Conservation (phyloP, 2,113 vertebrate genomes). For the Rana temporaria region DNA sequence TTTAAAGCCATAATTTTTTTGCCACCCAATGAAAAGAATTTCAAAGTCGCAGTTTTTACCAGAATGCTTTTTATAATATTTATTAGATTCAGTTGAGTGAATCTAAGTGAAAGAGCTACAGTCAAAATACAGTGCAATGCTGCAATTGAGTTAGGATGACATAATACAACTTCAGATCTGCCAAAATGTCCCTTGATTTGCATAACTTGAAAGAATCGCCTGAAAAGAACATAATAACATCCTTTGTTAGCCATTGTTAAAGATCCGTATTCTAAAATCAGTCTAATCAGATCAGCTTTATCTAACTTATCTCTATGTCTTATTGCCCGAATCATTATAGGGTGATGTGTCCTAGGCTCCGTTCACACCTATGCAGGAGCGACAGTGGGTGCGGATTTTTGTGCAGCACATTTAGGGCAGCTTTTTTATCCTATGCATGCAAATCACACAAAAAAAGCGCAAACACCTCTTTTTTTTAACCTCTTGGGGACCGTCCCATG, state of each 20-base stretch:
- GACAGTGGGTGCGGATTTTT: too few species aligned
- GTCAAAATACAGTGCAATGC: conserved; percentile 65
- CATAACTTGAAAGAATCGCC: conserved; percentile 22
- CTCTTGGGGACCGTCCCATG: too few species aligned
- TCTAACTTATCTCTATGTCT: neutral
- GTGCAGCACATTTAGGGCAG: too few species aligned
- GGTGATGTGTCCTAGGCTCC: neutral
- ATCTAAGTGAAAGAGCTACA: conserved; percentile 61
- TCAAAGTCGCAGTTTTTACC: too few species aligned
- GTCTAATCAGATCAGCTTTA: conserved; percentile 30
- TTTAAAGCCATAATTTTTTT: too few species aligned
- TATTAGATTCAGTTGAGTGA: too few species aligned
- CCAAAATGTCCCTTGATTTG: neutral
- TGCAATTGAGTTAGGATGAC: conserved; percentile 73
- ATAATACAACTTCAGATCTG: conserved; percentile 53
- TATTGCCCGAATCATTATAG: neutral
- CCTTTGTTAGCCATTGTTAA: conserved; percentile 37
- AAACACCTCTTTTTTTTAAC: too few species aligned
- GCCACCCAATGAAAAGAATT: too few species aligned
- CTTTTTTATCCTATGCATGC: too few species aligned
- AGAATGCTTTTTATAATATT: too few species aligned
- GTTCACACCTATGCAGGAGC: too few species aligned
- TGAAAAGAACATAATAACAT: conserved; percentile 29
- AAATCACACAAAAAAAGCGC: too few species aligned
- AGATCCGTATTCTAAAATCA: neutral